phyloP scores from a whole-genome alignment of 2,888 invertebrate species.

The Tenodera sinensis region DNA sequence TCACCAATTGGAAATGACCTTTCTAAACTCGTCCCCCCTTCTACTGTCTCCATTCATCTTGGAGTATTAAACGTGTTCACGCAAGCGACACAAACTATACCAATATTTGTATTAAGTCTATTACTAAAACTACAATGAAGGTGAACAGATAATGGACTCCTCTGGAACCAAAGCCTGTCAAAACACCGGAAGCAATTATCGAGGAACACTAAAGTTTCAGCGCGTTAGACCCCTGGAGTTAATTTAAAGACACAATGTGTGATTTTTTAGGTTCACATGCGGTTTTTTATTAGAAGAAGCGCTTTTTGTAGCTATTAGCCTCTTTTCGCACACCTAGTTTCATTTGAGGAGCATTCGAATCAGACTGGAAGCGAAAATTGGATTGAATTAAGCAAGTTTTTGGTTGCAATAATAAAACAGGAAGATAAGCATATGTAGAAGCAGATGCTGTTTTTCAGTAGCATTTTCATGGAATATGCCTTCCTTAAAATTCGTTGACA shows the following conservation, averaged over 20 bases:
- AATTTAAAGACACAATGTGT: conserved; percentile 7
- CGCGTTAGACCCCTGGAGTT: background rate
- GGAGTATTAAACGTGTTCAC: conserved; percentile 15
- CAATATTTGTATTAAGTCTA: conserved; percentile 16
- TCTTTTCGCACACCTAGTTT: background rate
- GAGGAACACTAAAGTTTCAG: conserved; percentile 14
- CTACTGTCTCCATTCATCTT: background rate
- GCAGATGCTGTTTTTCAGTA: too few relatives aligned
- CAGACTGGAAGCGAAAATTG: background rate
- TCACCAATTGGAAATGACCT: conserved; percentile 17
- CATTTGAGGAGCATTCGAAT: background rate
- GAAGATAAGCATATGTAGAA: too few relatives aligned
- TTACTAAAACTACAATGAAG: conserved; percentile 13
- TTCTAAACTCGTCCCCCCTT: background rate
- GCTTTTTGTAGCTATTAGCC: background rate
- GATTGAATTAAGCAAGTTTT: background rate
- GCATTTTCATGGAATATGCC: too few relatives aligned
- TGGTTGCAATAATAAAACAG: background rate
- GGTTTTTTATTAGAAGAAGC: background rate
- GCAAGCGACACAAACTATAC: conserved; percentile 15
- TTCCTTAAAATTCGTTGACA: too few relatives aligned
- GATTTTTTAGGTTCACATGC: background rate
- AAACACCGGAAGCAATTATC: conserved; percentile 17
- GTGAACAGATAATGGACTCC: conserved; percentile 11
- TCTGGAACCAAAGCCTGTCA: conserved; percentile 8